Evolutionary conservation across 2,888 invertebrate species (phyloP).

Genomic region (Apotomis capreana): DNA sequence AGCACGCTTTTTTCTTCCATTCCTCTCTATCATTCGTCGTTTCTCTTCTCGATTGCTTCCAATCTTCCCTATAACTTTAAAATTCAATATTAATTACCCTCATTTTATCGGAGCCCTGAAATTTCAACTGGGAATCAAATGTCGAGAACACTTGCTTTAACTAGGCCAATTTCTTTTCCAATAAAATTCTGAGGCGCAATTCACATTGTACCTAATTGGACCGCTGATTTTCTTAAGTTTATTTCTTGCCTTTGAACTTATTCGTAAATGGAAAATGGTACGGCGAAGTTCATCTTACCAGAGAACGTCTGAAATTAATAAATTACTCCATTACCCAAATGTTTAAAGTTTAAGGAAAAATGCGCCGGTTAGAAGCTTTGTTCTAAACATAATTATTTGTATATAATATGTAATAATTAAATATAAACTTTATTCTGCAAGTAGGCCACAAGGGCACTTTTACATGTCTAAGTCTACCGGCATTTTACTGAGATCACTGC

Average conservation of each 20-base stretch:
- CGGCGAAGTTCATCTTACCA: not conserved
- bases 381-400: not conserved
- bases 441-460: no score
- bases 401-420: no score
- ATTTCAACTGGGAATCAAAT: constrained; percentile 21
- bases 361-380: not conserved
- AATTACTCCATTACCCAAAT: not conserved
- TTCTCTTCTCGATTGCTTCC: no score
- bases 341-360: not conserved
- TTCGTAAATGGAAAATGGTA: not conserved
- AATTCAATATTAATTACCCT: no score
- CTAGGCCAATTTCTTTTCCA: constrained; percentile 30
- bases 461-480: no score
- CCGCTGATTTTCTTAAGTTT: constrained; percentile 18
- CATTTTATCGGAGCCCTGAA: no score
- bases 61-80: no score
- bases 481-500: no score
- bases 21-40: no score
- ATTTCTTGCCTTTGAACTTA: constrained; percentile 3
- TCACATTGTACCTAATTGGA: constrained; percentile 31
- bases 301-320: not conserved
- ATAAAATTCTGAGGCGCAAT: constrained; percentile 21
- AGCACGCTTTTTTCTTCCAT: no score
- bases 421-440: no score
- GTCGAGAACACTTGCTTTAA: constrained; percentile 33